Conservation (phyloP, 2,888 invertebrate species). For the Buathra laborator region DNA sequence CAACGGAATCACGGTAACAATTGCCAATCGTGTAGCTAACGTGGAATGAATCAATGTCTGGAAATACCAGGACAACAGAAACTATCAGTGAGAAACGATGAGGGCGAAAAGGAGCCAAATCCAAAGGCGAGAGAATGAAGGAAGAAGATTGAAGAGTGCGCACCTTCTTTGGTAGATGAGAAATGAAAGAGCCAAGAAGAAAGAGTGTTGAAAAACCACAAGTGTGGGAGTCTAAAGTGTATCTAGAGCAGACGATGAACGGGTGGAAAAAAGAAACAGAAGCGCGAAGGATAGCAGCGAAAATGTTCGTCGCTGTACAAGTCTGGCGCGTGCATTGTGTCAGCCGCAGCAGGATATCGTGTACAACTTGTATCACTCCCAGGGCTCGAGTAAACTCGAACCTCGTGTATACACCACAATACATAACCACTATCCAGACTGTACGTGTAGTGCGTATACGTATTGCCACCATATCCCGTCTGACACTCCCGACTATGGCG, state of each 20-base stretch:
- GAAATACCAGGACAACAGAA: no score
- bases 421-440: conserved; percentile 34
- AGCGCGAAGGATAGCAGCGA: conserved; percentile 61
- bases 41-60: background rate
- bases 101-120: background rate
- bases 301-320: conserved; percentile 53
- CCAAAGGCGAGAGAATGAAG: conserved; percentile 24
- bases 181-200: conserved; percentile 24
- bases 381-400: conserved; percentile 45
- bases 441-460: conserved; percentile 5
- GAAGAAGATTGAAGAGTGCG: conserved; percentile 26
- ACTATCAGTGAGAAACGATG: background rate
- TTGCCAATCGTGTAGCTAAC: background rate
- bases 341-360: conserved; percentile 69
- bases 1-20: no score
- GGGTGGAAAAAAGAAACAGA: conserved; percentile 35
- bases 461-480: conserved; percentile 28
- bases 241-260: conserved; percentile 28
- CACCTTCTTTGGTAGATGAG: background rate
- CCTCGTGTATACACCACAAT: conserved; percentile 24
- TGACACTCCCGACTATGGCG: conserved; percentile 37
- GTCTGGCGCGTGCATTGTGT: conserved; percentile 72
- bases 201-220: conserved; percentile 11
- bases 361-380: conserved; percentile 66
- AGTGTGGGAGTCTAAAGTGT: conserved; percentile 46